phyloP scores from a whole-genome alignment of 2,113 vertebrate genomes.

The Phalacrocorax brasilianus region DNA sequence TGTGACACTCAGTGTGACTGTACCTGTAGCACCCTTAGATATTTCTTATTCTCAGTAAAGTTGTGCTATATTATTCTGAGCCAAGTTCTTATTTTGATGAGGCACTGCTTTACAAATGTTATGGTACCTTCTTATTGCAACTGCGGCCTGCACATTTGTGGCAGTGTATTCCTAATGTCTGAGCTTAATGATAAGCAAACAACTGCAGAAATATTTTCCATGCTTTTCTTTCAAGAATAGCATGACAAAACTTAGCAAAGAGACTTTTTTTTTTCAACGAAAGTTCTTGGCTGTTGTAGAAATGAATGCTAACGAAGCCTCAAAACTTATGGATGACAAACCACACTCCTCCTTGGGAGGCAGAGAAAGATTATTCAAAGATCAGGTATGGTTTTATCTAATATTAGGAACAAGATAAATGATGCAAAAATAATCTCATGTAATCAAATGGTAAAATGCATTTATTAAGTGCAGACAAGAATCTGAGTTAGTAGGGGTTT shows the following conservation, averaged over 20 bases:
- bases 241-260: background rate
- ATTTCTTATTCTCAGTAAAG: background rate
- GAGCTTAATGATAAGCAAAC: background rate
- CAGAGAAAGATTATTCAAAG: background rate
- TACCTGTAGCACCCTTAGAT: background rate
- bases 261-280: background rate
- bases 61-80: background rate
- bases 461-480: background rate
- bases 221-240: background rate
- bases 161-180: background rate
- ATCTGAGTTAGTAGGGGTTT: background rate
- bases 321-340: background rate
- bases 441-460: background rate
- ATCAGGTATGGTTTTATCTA: background rate
- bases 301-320: background rate
- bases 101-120: background rate
- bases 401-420: background rate
- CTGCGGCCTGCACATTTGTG: background rate
- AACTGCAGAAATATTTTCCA: background rate
- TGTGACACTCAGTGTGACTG: background rate
- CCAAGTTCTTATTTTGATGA: background rate
- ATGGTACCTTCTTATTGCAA: background rate
- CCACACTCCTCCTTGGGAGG: background rate
- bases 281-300: background rate
- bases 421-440: background rate